phyloP scores from a whole-genome alignment of 2,888 invertebrate genomes.

The Brachylomia viminalis region DNA sequence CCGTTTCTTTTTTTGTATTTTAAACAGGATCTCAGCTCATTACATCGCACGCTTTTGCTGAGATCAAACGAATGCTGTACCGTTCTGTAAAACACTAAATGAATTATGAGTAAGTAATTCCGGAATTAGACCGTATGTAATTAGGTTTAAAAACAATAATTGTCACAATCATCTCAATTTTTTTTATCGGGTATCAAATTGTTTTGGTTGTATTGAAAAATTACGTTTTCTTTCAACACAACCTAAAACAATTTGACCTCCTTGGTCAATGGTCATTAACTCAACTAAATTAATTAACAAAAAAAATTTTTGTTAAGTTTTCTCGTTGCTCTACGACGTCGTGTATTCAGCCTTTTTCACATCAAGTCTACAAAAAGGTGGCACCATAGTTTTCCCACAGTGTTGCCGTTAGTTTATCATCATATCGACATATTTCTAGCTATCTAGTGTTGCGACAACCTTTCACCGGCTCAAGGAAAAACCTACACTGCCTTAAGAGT shows the following conservation, averaged over 20 bases:
- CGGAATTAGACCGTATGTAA: too few relatives aligned
- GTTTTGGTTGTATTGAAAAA: too few relatives aligned
- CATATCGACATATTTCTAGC: slow-evolving; percentile 86
- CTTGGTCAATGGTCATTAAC: background rate
- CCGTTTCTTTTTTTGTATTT: slow-evolving; percentile 41
- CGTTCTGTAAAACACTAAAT: slow-evolving; percentile 12
- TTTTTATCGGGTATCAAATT: background rate
- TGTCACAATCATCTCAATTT: too few relatives aligned
- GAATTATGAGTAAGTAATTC: background rate
- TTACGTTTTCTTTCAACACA: too few relatives aligned
- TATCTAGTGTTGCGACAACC: slow-evolving; percentile 82
- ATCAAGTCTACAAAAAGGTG: slow-evolving; percentile 60
- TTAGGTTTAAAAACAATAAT: too few relatives aligned
- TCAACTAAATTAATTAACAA: too few relatives aligned
- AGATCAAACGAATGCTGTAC: slow-evolving; percentile 34
- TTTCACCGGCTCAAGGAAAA: slow-evolving; percentile 88
- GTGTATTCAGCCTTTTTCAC: slow-evolving; percentile 61
- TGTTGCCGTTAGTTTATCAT: slow-evolving; percentile 81
- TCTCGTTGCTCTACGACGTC: slow-evolving; percentile 48
- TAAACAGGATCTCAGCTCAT: slow-evolving; percentile 51
- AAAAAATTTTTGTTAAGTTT: slow-evolving; percentile 16
- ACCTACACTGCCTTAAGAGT: slow-evolving; percentile 87
- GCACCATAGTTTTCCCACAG: slow-evolving; percentile 77
- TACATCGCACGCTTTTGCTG: slow-evolving; percentile 33
- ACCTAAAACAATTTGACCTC: background rate